These are phyloP conservation scores for Ischnura elegans DNA, from an alignment of 2,888 invertebrate genomes.

Conservation along the genomic window DNA sequence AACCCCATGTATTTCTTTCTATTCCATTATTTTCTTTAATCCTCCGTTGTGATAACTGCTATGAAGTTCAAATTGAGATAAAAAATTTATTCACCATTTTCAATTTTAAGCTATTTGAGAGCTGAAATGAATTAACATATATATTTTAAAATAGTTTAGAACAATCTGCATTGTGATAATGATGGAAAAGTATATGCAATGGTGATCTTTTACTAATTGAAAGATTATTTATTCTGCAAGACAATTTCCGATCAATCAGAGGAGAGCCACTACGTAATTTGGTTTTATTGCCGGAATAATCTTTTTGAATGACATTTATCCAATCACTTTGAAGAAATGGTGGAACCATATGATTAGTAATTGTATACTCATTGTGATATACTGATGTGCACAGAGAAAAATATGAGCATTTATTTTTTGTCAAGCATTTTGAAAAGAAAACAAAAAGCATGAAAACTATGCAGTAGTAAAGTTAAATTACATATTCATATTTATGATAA, in stretches of 20 bases:
- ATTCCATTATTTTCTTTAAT: constrained; percentile 60
- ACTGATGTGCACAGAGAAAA: constrained; percentile 71
- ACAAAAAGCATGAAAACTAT: constrained; percentile 71
- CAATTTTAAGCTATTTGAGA: not conserved
- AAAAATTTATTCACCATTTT: constrained; percentile 28
- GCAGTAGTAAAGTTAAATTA: constrained; percentile 71
- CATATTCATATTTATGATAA: constrained; percentile 72
- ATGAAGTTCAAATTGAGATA: constrained; percentile 54
- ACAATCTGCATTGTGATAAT: constrained; percentile 55
- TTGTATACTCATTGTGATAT: constrained; percentile 68
- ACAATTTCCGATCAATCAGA: constrained; percentile 75
- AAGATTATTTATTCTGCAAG: constrained; percentile 8
- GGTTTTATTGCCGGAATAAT: constrained; percentile 70
- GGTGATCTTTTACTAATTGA: constrained; percentile 43
- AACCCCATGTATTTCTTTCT: constrained; percentile 63
- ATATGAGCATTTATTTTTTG: constrained; percentile 78
- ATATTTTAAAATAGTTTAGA: constrained; percentile 55
- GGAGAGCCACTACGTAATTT: constrained; percentile 78
- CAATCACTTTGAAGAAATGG: not conserved
- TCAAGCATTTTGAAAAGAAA: constrained; percentile 77
- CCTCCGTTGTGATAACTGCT: constrained; percentile 53
- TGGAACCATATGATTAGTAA: constrained; percentile 58
- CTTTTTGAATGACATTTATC: constrained; percentile 45
- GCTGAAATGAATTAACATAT: constrained; percentile 35
- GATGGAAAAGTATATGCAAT: constrained; percentile 46